phyloP scores from a whole-genome alignment of 64 coral and sea anemone genomes.

The Pocillopora damicornis region DNA sequence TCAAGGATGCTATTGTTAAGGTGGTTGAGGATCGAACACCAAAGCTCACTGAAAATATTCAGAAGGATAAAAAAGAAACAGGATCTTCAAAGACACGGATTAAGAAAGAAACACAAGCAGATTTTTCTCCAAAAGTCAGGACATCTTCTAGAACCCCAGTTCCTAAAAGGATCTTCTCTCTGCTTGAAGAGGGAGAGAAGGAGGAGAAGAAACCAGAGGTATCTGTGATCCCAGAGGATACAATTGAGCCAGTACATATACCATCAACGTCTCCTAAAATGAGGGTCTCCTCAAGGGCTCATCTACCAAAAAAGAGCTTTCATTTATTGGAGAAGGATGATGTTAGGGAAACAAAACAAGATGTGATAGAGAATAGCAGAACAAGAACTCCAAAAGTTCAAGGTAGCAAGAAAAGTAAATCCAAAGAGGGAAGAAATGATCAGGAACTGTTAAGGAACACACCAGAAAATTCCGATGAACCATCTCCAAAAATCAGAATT shows the following conservation, averaged over 20 bases:
- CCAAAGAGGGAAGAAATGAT: not conserved
- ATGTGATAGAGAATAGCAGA: not conserved
- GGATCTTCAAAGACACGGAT: not conserved
- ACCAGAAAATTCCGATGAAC: not conserved
- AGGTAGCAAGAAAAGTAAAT: not conserved
- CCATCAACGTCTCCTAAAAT: not conserved
- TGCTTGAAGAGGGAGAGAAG: conserved; percentile 27
- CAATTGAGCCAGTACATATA: not conserved
- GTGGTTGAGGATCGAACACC: not conserved
- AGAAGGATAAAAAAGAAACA: not conserved
- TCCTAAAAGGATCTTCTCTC: conserved; percentile 50
- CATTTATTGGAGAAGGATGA: conserved; percentile 5
- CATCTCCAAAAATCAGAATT: conserved; percentile 44
- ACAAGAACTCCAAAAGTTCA: conserved; percentile 15
- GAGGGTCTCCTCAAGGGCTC: not conserved
- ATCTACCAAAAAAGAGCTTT: conserved; percentile 10
- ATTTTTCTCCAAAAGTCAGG: conserved; percentile 35
- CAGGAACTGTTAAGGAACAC: not conserved
- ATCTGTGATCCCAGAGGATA: not conserved
- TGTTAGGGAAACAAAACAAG: not conserved
- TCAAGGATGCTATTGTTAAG: not conserved
- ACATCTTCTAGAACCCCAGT: conserved; percentile 49
- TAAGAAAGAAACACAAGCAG: conserved; percentile 19
- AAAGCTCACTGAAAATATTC: not conserved
- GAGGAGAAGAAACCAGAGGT: conserved; percentile 5